Evolutionary conservation across 2,113 vertebrate genomes (phyloP), one percentile per base, ranked within the genome.

Genomic region (Aspidoscelis tigris): DNA sequence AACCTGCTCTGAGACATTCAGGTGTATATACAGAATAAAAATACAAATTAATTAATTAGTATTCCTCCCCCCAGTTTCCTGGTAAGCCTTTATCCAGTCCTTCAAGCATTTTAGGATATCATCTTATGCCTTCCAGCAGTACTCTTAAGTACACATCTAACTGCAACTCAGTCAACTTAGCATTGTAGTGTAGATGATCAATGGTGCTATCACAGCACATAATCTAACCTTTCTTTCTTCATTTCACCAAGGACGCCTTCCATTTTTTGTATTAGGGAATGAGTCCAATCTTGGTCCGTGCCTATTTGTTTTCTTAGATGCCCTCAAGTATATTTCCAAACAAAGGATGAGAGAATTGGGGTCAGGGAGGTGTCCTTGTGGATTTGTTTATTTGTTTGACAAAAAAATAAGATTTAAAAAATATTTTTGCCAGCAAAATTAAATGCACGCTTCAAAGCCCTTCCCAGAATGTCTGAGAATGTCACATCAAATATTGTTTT

Each of bases 401-500:
- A 50, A 47, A 73, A 92, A 86, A 85, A 86, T 82, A 88, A 93
- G 88, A 89, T 82, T 87, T 88, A 87, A 90, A 88, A 93, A 91
- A 86, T 85, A 58, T 90, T 94, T 93, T 90, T 95, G 93, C 93
- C 92, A 78, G 84, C 82, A 26, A 90, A 92, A 89, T 82, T 89
- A 94, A 92, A 90, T 87, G 81, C 91, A 89, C 81, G 88, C 91
- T 91, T 92, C 81, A 84, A 79, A 91, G 90, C 74, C 90, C 86
- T 92, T 90, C 90, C 88, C 90, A 89, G 89, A 89, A 87, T 90
- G 90, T 87, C 88, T 4, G 78, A 87, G 74, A 84, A 64, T 90
- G 92, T 95, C 93, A 93, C 90, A 90, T 91, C 88, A 87, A 91
- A 93, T 94, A 92, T 90, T 91, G 89, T 90, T 90, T 91, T 84